Conservation (phyloP, 2,888 invertebrate species). For the Pollenia labialis region DNA sequence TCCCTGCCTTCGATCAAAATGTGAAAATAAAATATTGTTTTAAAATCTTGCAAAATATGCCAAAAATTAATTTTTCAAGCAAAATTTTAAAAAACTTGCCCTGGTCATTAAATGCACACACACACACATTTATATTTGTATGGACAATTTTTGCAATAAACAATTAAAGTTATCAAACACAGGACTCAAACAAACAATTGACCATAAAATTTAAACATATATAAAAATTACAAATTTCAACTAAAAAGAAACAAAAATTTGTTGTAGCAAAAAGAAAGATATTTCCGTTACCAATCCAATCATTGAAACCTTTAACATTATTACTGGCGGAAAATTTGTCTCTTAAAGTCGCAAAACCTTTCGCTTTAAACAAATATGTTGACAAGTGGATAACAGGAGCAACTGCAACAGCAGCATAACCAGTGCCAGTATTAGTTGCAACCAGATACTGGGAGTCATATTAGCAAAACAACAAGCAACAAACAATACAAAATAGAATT, state of each 20-base stretch:
- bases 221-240: background rate
- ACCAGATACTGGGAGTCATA: constrained; percentile 32
- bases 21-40: no score
- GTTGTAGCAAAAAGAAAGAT: constrained; percentile 16
- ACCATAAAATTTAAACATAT: constrained; percentile 52
- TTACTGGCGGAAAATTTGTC: constrained; percentile 48
- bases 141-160: constrained; percentile 42
- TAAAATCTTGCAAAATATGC: no score
- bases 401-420: constrained; percentile 19
- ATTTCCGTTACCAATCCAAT: constrained; percentile 50
- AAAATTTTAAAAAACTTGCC: no score
- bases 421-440: constrained; percentile 12
- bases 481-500: constrained; percentile 52
- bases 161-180: constrained; percentile 64
- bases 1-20: no score
- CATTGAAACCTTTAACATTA: constrained; percentile 68
- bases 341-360: constrained; percentile 54
- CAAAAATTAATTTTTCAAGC: no score
- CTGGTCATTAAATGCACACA: background rate
- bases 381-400: constrained; percentile 72
- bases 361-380: constrained; percentile 60
- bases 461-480: constrained; percentile 19
- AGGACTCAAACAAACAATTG: constrained; percentile 61
- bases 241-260: constrained; percentile 25
- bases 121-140: background rate